A percentile compares a stretch with the other conserved stretches of the same genome.
phyloP scores from a whole-genome alignment of 2,888 invertebrate genomes.

The Didymodactylos carnosus region DNA sequence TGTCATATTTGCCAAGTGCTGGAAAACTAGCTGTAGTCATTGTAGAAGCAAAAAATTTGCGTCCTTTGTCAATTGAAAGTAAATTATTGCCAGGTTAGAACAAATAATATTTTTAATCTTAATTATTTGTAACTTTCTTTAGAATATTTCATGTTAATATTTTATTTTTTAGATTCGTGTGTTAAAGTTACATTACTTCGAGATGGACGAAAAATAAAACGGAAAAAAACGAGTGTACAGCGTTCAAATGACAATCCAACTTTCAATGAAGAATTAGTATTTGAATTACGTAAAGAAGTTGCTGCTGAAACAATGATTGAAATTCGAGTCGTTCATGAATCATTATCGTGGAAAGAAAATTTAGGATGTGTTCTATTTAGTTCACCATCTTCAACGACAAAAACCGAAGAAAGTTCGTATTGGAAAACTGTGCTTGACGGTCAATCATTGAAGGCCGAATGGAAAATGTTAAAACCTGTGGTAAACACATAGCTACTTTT shows the following conservation, averaged over 20 bases:
- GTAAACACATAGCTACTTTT: no score
- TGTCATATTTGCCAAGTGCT: conserved; percentile 12
- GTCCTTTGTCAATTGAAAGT: conserved; percentile 2
- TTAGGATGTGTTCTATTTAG: conserved; percentile 1
- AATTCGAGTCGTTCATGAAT: conserved; percentile 7
- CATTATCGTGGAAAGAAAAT: conserved; percentile 4
- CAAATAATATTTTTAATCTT: background rate
- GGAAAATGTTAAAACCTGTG: background rate
- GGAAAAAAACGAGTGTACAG: conserved; percentile 11
- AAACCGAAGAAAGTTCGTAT: background rate
- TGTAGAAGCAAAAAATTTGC: conserved; percentile 13
- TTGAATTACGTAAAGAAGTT: conserved; percentile 9
- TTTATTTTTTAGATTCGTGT: background rate
- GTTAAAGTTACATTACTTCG: conserved; percentile 9
- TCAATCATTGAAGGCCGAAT: background rate
- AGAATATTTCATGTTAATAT: no score
- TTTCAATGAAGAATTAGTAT: conserved; percentile 14
- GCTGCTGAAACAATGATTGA: conserved; percentile 3
- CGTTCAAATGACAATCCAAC: background rate
- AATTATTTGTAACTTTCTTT: no score
- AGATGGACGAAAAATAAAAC: conserved; percentile 10
- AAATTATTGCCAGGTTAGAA: background rate
- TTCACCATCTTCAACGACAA: no score
- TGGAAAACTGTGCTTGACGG: background rate
- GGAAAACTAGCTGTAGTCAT: conserved; percentile 7